A percentile compares a stretch with the other conserved stretches of the same genome.
Evolutionary conservation across 2,888 invertebrate species (phyloP).

Genomic region (Synergus gifuensis): DNA sequence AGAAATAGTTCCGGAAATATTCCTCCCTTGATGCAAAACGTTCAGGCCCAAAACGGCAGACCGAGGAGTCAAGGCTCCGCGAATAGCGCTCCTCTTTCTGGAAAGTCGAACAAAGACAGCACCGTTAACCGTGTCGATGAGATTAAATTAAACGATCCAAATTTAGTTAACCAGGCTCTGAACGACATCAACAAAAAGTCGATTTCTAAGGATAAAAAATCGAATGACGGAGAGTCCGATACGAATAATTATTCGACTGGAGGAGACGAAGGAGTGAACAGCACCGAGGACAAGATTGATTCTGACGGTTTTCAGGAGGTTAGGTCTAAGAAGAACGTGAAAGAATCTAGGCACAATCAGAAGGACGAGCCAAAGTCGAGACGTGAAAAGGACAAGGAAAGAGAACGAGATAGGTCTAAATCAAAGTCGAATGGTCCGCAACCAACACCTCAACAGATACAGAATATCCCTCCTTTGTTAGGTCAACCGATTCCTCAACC

Average conservation of each 20-base stretch:
- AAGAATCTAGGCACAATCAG: constrained; percentile 79
- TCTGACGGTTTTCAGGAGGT: constrained; percentile 92
- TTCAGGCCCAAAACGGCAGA: constrained; percentile 71
- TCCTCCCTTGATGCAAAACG: constrained; percentile 68
- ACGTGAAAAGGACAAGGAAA: constrained; percentile 71
- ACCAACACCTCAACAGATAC: constrained; percentile 70
- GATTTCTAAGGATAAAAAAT: constrained; percentile 73
- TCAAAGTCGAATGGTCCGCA: constrained; percentile 70
- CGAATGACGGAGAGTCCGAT: constrained; percentile 80
- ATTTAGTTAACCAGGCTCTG: constrained; percentile 79
- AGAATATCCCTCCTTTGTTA: constrained; percentile 79
- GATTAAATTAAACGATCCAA: constrained; percentile 80
- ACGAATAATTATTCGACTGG: constrained; percentile 79
- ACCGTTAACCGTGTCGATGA: constrained; percentile 80
- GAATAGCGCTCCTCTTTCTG: constrained; percentile 63
- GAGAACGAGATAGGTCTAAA: constrained; percentile 73
- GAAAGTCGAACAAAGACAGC: constrained; percentile 70
- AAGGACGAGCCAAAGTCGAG: constrained; percentile 71
- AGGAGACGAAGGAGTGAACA: constrained; percentile 74
- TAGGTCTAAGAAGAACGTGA: constrained; percentile 87
- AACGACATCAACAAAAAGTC: constrained; percentile 76
- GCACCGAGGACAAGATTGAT: constrained; percentile 76
- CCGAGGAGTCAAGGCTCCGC: constrained; percentile 70
- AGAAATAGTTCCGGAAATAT: constrained; percentile 74
- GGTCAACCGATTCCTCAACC: constrained; percentile 79